A percentile compares a stretch with the other conserved stretches of the same genome.
Evolutionary conservation across 2,888 invertebrate species (phyloP).

Genomic region (Cynaeus angustus): DNA sequence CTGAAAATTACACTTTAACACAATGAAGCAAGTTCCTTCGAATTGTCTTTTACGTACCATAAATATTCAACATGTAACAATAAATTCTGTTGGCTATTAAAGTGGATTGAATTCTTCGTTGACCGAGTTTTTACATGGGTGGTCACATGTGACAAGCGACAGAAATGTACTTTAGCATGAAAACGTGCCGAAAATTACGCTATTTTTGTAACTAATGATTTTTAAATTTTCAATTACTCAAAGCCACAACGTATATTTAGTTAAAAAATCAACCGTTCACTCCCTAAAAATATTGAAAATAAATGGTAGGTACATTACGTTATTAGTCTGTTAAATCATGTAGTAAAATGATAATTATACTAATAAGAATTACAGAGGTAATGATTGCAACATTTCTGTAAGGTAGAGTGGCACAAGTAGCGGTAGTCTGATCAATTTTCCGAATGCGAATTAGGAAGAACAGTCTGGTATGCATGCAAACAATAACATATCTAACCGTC

Average conservation of each 20-base stretch:
- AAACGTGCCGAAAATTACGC: constrained; percentile 36
- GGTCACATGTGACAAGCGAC: constrained; percentile 49
- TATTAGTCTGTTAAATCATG: neutral
- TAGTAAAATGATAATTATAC: neutral
- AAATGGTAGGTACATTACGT: too few relatives aligned
- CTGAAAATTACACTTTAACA: constrained; percentile 21
- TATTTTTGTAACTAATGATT: constrained; percentile 30
- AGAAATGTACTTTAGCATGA: constrained; percentile 41
- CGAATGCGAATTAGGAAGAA: constrained; percentile 29
- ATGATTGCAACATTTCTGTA: neutral
- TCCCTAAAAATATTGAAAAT: too few relatives aligned
- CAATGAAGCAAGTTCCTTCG: constrained; percentile 37
- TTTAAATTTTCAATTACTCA: neutral
- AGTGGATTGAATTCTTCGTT: constrained; percentile 34
- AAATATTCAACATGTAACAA: constrained; percentile 28
- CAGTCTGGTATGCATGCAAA: constrained; percentile 28
- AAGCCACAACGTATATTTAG: too few relatives aligned
- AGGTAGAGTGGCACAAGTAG: constrained; percentile 37
- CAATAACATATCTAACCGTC: constrained; percentile 9
- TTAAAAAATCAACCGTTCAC: too few relatives aligned
- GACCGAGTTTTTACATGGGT: constrained; percentile 56
- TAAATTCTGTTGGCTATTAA: constrained; percentile 19
- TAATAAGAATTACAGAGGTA: neutral
- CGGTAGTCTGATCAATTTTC: constrained; percentile 40
- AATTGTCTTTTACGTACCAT: constrained; percentile 21